Percentiles rank a stretch among this genome's conserved stretches.
phyloP scores from a whole-genome alignment of 2,888 invertebrate genomes.

The Amphiduros pacificus region DNA sequence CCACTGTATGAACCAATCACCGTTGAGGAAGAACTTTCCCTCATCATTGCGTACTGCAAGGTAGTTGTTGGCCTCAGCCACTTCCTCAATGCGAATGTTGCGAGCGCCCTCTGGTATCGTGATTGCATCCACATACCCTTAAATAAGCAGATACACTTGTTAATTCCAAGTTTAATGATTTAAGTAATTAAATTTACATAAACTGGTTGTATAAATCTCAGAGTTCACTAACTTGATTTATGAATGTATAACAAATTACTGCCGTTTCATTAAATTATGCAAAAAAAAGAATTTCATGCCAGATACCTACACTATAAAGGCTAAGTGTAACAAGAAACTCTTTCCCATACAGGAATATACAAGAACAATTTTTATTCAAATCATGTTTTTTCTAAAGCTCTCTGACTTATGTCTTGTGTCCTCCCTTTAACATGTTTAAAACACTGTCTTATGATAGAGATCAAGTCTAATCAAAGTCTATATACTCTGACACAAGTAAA shows the following conservation, averaged over 20 bases:
- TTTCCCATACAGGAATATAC: too few species aligned
- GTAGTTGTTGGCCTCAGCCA: conserved; percentile 76
- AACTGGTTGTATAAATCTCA: neutral
- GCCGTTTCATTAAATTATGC: too few species aligned
- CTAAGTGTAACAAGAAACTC: too few species aligned
- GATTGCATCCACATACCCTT: conserved; percentile 69
- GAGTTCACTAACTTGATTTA: neutral
- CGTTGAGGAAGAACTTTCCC: conserved; percentile 77
- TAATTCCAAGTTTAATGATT: neutral
- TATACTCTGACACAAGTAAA: too few species aligned
- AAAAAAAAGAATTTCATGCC: neutral
- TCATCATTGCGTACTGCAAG: conserved; percentile 75
- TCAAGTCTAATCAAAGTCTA: too few species aligned
- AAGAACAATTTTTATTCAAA: too few species aligned
- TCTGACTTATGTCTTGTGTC: too few species aligned
- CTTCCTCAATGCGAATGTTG: conserved; percentile 77
- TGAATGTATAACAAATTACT: too few species aligned
- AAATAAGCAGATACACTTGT: neutral
- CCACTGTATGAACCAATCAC: conserved; percentile 70
- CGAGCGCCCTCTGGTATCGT: conserved; percentile 77
- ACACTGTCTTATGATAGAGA: too few species aligned
- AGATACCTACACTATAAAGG: neutral
- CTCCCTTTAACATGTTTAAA: too few species aligned
- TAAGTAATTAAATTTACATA: neutral
- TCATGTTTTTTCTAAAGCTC: too few species aligned